A percentile compares a stretch with the other conserved stretches of the same genome.
Conservation (phyloP, 2,888 invertebrate genomes). For the Cephus runcator region DNA sequence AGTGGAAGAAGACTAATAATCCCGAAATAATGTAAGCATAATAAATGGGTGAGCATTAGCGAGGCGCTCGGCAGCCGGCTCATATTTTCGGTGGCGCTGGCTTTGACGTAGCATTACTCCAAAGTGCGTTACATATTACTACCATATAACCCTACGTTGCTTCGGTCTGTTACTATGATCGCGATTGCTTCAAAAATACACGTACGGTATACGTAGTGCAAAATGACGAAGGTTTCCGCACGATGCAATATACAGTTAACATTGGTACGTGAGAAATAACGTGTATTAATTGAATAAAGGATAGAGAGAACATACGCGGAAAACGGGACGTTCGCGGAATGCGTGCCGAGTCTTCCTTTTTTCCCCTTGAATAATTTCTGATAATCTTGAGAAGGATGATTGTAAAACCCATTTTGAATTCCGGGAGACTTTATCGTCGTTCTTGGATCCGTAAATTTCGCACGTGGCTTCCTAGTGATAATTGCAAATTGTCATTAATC, state of each 20-base stretch:
- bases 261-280: neutral
- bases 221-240: neutral
- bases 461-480: neutral
- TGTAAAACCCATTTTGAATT: neutral
- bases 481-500: neutral
- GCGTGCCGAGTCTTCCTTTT: neutral
- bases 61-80: conserved; percentile 60
- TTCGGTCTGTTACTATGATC: neutral
- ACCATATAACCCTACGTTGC: conserved; percentile 14
- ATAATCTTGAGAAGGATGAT: neutral
- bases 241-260: neutral
- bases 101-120: conserved; percentile 64
- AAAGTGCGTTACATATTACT: conserved; percentile 62
- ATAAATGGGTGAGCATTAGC: conserved; percentile 62
- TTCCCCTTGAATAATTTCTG: neutral
- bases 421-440: neutral
- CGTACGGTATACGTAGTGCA: neutral
- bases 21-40: conserved; percentile 64
- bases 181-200: neutral
- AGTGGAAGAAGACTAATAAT: conserved; percentile 57
- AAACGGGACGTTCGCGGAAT: neutral
- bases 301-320: neutral
- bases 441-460: neutral
- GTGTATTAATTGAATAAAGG: neutral
- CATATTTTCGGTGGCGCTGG: conserved; percentile 64